Base-by-base conservation (phyloP, 1,140 invertebrate genomes). In the Megalonaias nervosa region DNA sequence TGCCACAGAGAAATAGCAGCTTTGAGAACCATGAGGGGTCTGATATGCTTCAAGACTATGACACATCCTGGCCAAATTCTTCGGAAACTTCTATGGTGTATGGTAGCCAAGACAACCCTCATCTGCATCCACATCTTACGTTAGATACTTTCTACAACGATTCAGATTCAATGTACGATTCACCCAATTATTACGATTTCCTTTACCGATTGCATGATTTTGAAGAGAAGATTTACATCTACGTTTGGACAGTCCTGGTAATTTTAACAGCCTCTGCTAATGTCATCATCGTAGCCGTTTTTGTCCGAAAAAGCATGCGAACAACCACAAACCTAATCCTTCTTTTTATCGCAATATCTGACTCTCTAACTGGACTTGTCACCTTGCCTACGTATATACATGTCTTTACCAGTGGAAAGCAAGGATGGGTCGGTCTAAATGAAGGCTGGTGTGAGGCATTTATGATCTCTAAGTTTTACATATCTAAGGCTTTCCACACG, bases 371-470 rank as follows among this genome's bases (percentile, higher is more conserved):
- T 14, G 75, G 75, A n/a, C 23, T 77, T 13, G 62, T 72, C 15
- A 77, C 75, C 11, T 21, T 77, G 14, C 75, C 75, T 12, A 57
- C 59, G 19, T 31, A 23, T 23, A 67, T 77, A n/a, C 56, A 67
- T 26, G 75, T 58, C 11, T 77, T 60, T 31, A 26, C 26, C 23
- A 26, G 66, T 12, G 21, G 59, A 12, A 17, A 17, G 13, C 19
- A 31, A 6, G 62, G 62, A 9, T 57, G 23, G 66, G 19, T 77
- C 2, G 19, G 2, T 55, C 57, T 77, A 13, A 59, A 69, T 16
- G 55, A 67, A 72, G 31, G 23, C 23, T 67, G 75, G 68, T 77
- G 75, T 67, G 56, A 67, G 48, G 68, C 75, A 16, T 77, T 77
- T 38, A 66, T 71, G 64, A 21, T 77, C 15, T n/a, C 61, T 6